Percentiles rank a stretch among this genome's conserved stretches.
These are phyloP conservation scores for Ivindomyrus marchei DNA, from an alignment of 2,113 vertebrate genomes.

Conservation along the genomic window DNA sequence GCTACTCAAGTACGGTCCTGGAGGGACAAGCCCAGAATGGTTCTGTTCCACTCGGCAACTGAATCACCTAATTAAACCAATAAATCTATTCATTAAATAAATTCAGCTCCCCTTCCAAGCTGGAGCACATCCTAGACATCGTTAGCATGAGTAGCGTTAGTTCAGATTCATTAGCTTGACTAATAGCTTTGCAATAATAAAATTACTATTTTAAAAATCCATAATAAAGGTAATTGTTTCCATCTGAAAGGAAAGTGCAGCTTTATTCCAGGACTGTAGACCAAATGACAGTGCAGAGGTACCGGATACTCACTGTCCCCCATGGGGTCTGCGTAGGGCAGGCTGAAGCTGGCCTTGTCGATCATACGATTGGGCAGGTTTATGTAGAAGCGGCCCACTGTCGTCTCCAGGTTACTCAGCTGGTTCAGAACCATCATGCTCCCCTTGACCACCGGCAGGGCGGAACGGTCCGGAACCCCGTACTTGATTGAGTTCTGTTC, in stretches of 20 bases:
- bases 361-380: conserved; percentile 98
- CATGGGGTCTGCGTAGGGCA: conserved; percentile 92
- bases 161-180: background rate
- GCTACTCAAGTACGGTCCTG: background rate
- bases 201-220: background rate
- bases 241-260: background rate
- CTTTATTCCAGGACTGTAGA: background rate
- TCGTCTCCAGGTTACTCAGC: conserved; percentile 94
- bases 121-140: background rate
- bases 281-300: background rate
- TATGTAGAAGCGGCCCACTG: conserved; percentile 92
- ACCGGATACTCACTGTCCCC: conserved; percentile 76
- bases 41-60: background rate
- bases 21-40: background rate
- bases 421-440: conserved; percentile 99
- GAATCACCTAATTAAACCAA: conserved; percentile 2
- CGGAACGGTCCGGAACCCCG: conserved; percentile 65
- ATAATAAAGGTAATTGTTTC: background rate
- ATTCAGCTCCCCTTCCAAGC: background rate
- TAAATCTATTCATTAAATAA: background rate
- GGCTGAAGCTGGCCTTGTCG: conserved; percentile 86
- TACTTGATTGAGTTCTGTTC: conserved; percentile 94
- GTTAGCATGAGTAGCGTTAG: background rate
- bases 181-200: background rate
- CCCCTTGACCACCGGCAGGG: conserved; percentile 81